Conservation (phyloP, 2,113 vertebrate genomes). For the Clinocottus analis region DNA sequence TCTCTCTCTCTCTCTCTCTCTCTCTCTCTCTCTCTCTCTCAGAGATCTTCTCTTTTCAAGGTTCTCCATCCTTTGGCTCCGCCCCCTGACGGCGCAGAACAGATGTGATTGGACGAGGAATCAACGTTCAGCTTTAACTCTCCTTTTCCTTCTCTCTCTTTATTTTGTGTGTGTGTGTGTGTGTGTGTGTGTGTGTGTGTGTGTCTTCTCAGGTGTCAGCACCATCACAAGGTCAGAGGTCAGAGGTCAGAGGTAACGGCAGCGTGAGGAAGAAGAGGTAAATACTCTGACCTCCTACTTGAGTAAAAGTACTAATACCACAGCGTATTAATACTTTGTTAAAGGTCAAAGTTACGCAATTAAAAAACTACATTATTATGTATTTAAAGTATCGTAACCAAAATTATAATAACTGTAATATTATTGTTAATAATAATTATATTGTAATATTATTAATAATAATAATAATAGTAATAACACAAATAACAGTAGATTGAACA, state of each 20-base stretch:
- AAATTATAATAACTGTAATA: no score
- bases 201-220: not conserved
- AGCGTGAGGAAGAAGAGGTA: not conserved
- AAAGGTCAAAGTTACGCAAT: no score
- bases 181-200: not conserved
- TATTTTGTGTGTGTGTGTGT: constrained; percentile 6
- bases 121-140: not conserved
- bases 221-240: not conserved
- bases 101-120: constrained; percentile 37
- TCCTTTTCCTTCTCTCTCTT: not conserved
- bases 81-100: not conserved
- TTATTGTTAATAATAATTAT: no score
- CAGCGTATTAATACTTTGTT: not conserved
- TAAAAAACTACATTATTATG: no score
- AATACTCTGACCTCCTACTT: not conserved
- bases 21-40: not conserved
- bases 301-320: not conserved
- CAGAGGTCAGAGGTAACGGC: not conserved
- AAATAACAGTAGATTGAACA: no score
- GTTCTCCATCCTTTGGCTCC: constrained; percentile 42
- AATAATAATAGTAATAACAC: no score
- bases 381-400: no score
- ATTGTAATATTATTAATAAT: no score
- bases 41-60: not conserved
- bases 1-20: not conserved